These are phyloP conservation scores for Oenanthe oenanthe DNA, from an alignment of 2,113 vertebrate species.

Conservation along the genomic window DNA sequence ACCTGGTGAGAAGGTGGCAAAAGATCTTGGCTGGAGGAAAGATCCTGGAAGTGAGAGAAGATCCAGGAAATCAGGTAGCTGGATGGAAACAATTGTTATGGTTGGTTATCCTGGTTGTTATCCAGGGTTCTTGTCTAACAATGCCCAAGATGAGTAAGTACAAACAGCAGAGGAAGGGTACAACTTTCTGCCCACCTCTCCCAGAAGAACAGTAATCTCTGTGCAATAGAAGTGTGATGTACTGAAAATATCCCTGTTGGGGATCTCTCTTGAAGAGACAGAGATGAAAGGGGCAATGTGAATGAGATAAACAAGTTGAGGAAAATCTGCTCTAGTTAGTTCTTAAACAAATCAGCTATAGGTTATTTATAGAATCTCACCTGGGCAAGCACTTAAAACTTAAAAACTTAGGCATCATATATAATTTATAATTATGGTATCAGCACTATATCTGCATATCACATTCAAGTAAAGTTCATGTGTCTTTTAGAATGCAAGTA, in stretches of 20 bases:
- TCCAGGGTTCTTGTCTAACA: not conserved
- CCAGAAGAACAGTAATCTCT: not conserved
- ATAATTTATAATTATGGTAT: not conserved
- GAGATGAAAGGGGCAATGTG: not conserved
- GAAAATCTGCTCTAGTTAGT: not conserved
- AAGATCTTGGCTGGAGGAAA: not conserved
- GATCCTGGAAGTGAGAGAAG: not conserved
- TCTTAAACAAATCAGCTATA: not conserved
- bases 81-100: fast-evolving
- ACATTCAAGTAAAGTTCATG: not conserved
- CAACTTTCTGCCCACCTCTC: not conserved
- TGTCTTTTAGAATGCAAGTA: not conserved
- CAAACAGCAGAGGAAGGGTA: not conserved
- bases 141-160: not conserved
- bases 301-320: not conserved
- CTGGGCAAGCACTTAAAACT: not conserved
- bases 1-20: not conserved
- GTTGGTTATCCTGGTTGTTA: not conserved
- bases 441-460: not conserved
- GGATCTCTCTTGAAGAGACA: not conserved
- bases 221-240: not conserved
- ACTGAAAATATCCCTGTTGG: not conserved
- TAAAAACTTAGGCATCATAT: not conserved
- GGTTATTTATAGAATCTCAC: not conserved
- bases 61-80: not conserved